These are phyloP conservation scores for Nomia melanderi DNA, from an alignment of 1,140 invertebrate genomes.

Conservation along the genomic window DNA sequence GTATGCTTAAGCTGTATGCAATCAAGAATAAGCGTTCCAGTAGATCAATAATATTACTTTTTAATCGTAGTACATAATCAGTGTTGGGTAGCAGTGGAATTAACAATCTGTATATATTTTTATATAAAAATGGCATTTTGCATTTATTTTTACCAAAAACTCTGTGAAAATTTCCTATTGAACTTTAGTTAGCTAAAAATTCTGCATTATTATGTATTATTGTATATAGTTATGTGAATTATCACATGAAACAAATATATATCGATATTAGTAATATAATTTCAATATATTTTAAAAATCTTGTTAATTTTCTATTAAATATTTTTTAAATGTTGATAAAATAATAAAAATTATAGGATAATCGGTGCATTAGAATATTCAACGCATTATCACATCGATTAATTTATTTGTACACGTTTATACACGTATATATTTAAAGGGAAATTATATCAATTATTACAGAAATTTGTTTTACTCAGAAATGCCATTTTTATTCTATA, in stretches of 20 bases:
- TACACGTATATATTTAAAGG: too few species aligned
- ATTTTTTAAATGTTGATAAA: too few species aligned
- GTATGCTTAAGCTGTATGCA: slow-evolving; percentile 58
- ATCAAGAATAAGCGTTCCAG: slow-evolving; percentile 36
- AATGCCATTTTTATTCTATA: background rate
- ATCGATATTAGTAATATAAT: too few species aligned
- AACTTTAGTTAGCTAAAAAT: background rate
- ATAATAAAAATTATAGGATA: too few species aligned
- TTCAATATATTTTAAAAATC: too few species aligned
- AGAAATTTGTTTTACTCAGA: background rate
- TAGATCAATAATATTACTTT: slow-evolving; percentile 45
- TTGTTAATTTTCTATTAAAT: too few species aligned
- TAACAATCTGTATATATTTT: background rate
- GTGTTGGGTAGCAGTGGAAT: slow-evolving; percentile 48
- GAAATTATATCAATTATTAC: background rate
- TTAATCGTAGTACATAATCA: slow-evolving; percentile 43
- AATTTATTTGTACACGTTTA: too few species aligned
- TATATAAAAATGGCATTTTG: slow-evolving; percentile 4
- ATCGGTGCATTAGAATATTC: too few species aligned
- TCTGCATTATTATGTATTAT: background rate
- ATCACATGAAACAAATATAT: too few species aligned
- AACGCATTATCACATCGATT: too few species aligned
- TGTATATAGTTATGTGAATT: too few species aligned
- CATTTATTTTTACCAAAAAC: background rate
- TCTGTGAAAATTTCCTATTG: background rate